phyloP scores from a whole-genome alignment of 2,888 invertebrate genomes.

The Theristus sp. region DNA sequence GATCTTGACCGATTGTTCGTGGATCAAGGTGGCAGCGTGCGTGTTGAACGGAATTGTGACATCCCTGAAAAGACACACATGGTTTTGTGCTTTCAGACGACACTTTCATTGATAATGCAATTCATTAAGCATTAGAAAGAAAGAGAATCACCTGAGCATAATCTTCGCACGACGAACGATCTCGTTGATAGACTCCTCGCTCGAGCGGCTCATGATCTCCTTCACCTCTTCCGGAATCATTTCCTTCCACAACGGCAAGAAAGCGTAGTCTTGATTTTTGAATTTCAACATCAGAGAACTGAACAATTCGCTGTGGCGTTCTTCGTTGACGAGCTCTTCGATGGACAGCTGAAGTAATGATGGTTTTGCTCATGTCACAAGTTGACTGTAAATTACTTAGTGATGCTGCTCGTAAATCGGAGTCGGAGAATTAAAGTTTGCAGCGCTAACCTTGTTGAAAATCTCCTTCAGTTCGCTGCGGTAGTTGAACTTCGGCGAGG shows the following conservation, averaged over 20 bases:
- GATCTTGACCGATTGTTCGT: constrained; percentile 10
- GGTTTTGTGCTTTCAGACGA: too few species aligned
- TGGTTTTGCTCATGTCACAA: too few species aligned
- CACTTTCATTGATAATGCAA: too few species aligned
- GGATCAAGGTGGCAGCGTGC: constrained; percentile 6
- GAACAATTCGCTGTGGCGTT: constrained; percentile 11
- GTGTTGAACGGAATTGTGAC: background rate
- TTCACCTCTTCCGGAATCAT: constrained; percentile 7
- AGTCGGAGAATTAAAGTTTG: too few species aligned
- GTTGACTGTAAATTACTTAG: too few species aligned
- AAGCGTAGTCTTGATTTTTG: constrained; percentile 18
- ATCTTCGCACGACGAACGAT: background rate
- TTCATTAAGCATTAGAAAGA: too few species aligned
- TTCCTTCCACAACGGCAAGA: constrained; percentile 17
- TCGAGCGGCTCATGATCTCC: background rate
- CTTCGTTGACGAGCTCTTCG: background rate
- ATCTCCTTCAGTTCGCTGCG: constrained; percentile 9
- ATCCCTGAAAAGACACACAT: too few species aligned
- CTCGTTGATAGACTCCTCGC: background rate
- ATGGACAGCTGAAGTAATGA: constrained; percentile 1
- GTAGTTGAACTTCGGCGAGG: constrained; percentile 4
- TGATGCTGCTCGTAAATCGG: too few species aligned
- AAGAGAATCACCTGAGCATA: too few species aligned
- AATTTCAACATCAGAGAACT: constrained; percentile 11
- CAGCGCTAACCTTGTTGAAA: constrained; percentile 11